A percentile compares a stretch with the other conserved stretches of the same genome.
Evolutionary conservation across 2,888 invertebrate species (phyloP).

Genomic region (Iselma pallidipennis): DNA sequence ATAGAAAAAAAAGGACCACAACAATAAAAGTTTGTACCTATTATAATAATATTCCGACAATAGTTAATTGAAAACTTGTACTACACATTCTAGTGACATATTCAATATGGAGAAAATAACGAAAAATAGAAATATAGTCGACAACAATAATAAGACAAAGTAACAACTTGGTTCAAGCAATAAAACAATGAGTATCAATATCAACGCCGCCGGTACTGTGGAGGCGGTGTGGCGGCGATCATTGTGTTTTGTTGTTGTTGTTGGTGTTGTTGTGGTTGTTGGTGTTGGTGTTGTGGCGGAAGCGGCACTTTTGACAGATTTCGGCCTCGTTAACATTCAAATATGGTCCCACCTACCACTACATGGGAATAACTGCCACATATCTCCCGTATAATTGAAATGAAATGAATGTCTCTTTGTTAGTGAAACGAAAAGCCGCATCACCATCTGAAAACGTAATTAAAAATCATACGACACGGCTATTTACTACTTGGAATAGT

Average conservation of each 20-base stretch:
- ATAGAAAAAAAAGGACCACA: too few relatives aligned
- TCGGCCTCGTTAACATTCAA: slow-evolving; percentile 54
- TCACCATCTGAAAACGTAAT: slow-evolving; percentile 44
- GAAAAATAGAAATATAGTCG: neutral
- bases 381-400: slow-evolving; percentile 48
- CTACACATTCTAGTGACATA: neutral
- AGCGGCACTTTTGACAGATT: slow-evolving; percentile 54
- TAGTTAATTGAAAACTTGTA: neutral
- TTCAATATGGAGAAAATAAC: neutral
- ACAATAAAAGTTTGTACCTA: too few relatives aligned
- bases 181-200: neutral
- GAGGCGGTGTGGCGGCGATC: neutral
- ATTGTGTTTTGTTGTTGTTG: neutral
- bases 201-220: neutral
- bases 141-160: neutral
- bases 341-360: slow-evolving; percentile 47
- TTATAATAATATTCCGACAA: neutral
- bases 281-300: slow-evolving; percentile 36
- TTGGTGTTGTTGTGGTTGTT: neutral
- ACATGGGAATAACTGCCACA: slow-evolving; percentile 43
- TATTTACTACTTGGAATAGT: neutral
- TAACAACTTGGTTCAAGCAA: neutral
- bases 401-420: slow-evolving; percentile 46
- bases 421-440: slow-evolving; percentile 22
- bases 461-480: slow-evolving; percentile 24